phyloP scores from a whole-genome alignment of 1,140 invertebrate genomes.

The Ceratitis capitata region DNA sequence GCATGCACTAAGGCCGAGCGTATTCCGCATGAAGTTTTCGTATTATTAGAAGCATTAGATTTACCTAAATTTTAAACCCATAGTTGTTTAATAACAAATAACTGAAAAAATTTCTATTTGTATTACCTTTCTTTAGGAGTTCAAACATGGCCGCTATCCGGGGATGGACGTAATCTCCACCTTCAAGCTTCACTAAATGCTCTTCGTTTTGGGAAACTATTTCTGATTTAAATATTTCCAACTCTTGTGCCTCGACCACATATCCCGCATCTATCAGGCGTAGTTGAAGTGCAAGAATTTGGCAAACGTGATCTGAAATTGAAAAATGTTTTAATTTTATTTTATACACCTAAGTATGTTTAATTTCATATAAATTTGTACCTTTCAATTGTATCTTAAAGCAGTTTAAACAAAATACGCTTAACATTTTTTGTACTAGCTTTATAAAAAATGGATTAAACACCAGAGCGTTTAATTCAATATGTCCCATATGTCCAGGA shows the following conservation, averaged over 20 bases:
- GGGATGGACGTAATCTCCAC: conserved; percentile 57
- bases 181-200: conserved; percentile 53
- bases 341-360: too few species aligned
- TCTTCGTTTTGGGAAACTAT: conserved; percentile 57
- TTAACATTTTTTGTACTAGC: conserved; percentile 75
- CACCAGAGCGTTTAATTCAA: conserved; percentile 88
- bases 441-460: conserved; percentile 93
- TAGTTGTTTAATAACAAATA: neutral
- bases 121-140: conserved; percentile 49
- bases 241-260: conserved; percentile 75
- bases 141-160: conserved; percentile 53
- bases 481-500: conserved; percentile 95
- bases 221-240: conserved; percentile 70
- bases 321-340: neutral
- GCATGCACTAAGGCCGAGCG: conserved; percentile 71
- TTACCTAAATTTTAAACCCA: neutral
- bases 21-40: conserved; percentile 72
- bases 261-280: conserved; percentile 80
- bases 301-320: conserved; percentile 70
- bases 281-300: conserved; percentile 78
- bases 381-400: conserved; percentile 76
- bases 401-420: conserved; percentile 77
- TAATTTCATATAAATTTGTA: conserved; percentile 51
- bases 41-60: conserved; percentile 50
- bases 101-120: neutral